A percentile compares a stretch with the other conserved stretches of the same genome.
Evolutionary conservation across 2,888 invertebrate species (phyloP).

Genomic region (Campoplex nolae): DNA sequence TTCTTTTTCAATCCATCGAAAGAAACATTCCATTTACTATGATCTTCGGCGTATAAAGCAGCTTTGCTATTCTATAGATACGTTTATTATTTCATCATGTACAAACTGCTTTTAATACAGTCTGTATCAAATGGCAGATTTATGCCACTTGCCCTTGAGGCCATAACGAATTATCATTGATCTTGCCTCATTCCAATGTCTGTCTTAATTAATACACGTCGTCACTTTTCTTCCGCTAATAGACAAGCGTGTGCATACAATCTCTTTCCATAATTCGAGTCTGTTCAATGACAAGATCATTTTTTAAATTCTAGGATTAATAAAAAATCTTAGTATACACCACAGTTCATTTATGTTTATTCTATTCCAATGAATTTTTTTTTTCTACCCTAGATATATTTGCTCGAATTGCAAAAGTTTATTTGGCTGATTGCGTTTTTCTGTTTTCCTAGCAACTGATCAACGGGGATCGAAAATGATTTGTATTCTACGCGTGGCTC

Average conservation of each 20-base stretch:
- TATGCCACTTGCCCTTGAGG: slow-evolving; percentile 29
- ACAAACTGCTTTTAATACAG: background rate
- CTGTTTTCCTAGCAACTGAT: background rate
- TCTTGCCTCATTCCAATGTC: slow-evolving; percentile 20
- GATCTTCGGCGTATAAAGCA: background rate
- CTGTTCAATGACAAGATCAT: background rate
- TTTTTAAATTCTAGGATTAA: background rate
- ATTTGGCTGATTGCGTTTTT: background rate
- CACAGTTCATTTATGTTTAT: no score
- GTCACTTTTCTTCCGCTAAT: slow-evolving; percentile 17
- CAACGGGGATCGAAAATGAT: slow-evolving; percentile 8
- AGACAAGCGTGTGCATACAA: background rate
- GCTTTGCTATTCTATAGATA: slow-evolving; percentile 12
- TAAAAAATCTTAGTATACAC: no score
- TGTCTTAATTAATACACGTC: slow-evolving; percentile 26
- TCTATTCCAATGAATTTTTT: no score
- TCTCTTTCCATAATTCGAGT: background rate
- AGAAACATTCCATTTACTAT: background rate
- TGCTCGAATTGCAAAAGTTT: background rate
- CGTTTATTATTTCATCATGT: background rate
- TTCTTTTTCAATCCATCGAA: background rate
- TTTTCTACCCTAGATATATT: no score
- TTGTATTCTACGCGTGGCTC: slow-evolving; percentile 45
- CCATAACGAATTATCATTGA: slow-evolving; percentile 23
- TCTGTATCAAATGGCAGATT: slow-evolving; percentile 5